phyloP scores from a whole-genome alignment of 2,113 vertebrate genomes.

The Plecotus auritus region DNA sequence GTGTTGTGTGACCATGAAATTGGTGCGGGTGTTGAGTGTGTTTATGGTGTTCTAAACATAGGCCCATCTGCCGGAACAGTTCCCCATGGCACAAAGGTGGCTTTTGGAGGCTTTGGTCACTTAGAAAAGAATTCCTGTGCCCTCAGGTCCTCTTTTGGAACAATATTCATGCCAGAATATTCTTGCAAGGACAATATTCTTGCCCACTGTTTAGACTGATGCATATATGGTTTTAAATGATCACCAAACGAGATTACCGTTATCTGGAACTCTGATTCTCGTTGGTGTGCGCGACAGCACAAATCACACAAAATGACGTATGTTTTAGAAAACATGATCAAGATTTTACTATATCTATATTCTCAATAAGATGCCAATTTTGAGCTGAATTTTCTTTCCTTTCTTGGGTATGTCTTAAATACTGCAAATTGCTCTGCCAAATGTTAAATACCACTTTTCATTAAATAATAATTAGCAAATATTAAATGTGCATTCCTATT shows the following conservation, averaged over 20 bases:
- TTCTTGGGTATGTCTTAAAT: constrained; percentile 38
- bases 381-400: constrained; percentile 53
- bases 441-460: constrained; percentile 61
- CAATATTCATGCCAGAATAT: constrained; percentile 11
- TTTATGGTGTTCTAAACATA: not conserved
- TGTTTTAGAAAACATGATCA: constrained; percentile 72
- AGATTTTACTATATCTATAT: constrained; percentile 44
- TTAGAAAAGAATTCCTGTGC: not conserved
- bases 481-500: constrained; percentile 39
- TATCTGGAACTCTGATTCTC: constrained; percentile 70
- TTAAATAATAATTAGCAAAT: constrained; percentile 59
- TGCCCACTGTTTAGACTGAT: constrained; percentile 60
- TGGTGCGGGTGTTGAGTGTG: rapidly evolving
- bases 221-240: constrained; percentile 24
- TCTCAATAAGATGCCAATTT: not conserved
- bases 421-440: constrained; percentile 62
- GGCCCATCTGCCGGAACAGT: no score
- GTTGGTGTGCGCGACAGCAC: constrained; percentile 57
- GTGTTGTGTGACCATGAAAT: not conserved
- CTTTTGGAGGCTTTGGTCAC: not conserved
- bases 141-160: constrained; percentile 30
- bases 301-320: constrained; percentile 65
- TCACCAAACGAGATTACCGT: constrained; percentile 63
- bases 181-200: no score
- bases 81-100: not conserved